Evolutionary conservation across 2,888 invertebrate species (phyloP).

Genomic region (Abrostola tripartita): DNA sequence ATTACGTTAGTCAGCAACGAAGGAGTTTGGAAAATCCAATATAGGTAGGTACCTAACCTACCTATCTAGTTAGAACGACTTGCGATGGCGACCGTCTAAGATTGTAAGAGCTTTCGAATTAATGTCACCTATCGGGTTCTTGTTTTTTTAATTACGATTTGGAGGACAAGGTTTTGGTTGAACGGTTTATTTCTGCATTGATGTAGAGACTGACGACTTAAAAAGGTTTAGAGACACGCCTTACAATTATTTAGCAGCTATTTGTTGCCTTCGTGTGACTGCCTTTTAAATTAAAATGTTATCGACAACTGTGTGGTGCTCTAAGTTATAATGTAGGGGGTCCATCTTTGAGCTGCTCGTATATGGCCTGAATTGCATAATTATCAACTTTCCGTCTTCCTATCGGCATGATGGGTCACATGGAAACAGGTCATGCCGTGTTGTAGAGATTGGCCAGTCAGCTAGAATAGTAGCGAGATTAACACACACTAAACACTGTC

Average conservation of each 20-base stretch:
- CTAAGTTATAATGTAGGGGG: not conserved
- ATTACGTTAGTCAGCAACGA: constrained; percentile 47
- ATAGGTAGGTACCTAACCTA: too few relatives aligned
- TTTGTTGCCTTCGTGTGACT: not conserved
- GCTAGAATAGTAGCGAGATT: too few relatives aligned
- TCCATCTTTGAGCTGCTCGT: not conserved
- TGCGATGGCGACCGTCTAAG: constrained; percentile 16
- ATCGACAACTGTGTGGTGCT: not conserved
- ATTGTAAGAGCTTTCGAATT: constrained; percentile 12
- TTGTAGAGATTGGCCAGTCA: too few relatives aligned
- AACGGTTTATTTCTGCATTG: not conserved
- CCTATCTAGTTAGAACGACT: constrained; percentile 36
- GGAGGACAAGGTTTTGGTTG: constrained; percentile 12
- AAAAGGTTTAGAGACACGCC: not conserved
- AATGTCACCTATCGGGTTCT: constrained; percentile 30
- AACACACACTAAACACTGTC: too few relatives aligned
- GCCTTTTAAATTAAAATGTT: not conserved
- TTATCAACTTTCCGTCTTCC: too few relatives aligned
- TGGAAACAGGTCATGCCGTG: too few relatives aligned
- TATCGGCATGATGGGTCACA: too few relatives aligned
- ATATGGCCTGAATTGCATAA: too few relatives aligned
- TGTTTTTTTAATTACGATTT: constrained; percentile 47
- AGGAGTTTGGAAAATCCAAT: not conserved
- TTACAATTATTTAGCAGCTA: not conserved
- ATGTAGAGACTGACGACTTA: not conserved